A percentile compares a stretch with the other conserved stretches of the same genome.
phyloP scores from a whole-genome alignment of 2,113 vertebrate species.

The Charina bottae region DNA sequence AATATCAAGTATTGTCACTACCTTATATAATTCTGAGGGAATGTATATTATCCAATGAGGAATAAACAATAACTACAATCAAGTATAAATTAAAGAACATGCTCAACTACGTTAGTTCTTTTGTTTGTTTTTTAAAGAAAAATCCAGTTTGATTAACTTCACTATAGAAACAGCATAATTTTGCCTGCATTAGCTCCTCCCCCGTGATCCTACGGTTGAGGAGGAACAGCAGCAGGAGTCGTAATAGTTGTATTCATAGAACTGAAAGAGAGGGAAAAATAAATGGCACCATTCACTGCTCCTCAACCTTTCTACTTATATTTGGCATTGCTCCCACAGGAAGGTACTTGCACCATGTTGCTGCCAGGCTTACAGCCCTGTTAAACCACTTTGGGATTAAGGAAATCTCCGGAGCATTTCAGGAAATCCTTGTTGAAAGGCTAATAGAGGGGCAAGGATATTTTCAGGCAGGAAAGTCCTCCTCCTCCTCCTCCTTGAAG shows the following conservation, averaged over 20 bases:
- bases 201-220: not conserved
- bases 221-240: not conserved
- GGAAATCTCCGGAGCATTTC: not conserved
- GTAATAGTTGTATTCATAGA: not conserved
- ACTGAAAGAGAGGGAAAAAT: not conserved
- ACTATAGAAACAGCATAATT: not conserved
- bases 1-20: conserved; percentile 6
- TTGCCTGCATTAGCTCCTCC: not conserved
- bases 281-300: not conserved
- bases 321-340: not conserved
- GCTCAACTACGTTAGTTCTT: not conserved
- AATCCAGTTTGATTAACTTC: not conserved
- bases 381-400: not conserved
- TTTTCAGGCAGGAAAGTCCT: not conserved
- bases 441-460: not conserved
- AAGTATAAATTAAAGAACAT: not conserved
- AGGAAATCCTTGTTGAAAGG: not conserved
- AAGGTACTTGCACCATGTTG: not conserved
- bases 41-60: not conserved
- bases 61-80: not conserved
- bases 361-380: not conserved
- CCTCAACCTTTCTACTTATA: not conserved
- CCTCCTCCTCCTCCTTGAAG: not conserved
- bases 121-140: conserved; percentile 1
- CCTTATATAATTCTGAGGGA: not conserved